A percentile compares a stretch with the other conserved stretches of the same genome.
Evolutionary conservation across 2,797 vertebrate species (phyloP).

Genomic region (Xerus rutilus): DNA sequence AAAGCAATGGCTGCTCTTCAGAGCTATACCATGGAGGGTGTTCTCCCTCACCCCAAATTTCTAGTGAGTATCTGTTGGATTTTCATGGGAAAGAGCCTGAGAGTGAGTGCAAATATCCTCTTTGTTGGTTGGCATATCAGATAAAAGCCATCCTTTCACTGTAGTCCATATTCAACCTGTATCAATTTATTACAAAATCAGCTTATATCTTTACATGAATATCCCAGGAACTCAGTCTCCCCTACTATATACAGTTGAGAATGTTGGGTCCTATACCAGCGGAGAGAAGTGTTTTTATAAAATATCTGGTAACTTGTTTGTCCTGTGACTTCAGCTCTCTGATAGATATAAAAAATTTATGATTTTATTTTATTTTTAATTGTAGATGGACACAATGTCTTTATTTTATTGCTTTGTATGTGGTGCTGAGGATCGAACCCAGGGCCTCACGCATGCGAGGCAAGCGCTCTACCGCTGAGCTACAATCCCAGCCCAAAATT

Average conservation of each 20-base stretch:
- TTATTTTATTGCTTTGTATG: too few species aligned
- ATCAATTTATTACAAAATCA: background rate
- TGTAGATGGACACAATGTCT: too few species aligned
- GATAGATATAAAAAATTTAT: background rate
- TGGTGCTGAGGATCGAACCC: too few species aligned
- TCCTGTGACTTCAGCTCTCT: background rate
- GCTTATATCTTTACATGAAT: background rate
- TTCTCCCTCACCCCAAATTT: background rate
- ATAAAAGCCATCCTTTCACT: background rate
- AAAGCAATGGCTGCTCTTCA: background rate
- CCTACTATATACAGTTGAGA: background rate
- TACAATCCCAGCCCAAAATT: too few species aligned
- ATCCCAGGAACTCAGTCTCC: background rate
- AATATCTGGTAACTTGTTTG: background rate
- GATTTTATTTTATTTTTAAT: too few species aligned
- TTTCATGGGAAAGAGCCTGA: background rate
- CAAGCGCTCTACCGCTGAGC: too few species aligned
- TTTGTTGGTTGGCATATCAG: background rate
- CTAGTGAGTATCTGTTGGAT: background rate
- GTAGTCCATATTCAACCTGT: background rate
- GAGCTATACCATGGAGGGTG: fast-evolving
- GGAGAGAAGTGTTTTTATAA: background rate
- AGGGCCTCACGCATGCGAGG: too few species aligned
- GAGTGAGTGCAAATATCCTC: background rate
- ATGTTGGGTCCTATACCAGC: background rate